Conservation (phyloP, 2,888 invertebrate species). For the Danaus chrysippus region DNA sequence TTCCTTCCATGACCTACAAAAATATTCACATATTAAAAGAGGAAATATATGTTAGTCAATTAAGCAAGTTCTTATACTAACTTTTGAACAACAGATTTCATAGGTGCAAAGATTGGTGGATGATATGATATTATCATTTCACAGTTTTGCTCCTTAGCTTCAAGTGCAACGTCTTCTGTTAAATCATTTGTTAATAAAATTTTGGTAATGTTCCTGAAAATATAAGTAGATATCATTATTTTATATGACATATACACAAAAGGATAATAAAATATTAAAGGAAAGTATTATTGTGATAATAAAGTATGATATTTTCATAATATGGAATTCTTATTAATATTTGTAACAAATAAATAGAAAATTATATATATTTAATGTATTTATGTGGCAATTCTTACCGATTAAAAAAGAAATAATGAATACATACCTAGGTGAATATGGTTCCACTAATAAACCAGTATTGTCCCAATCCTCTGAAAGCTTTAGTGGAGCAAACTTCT, state of each 20-base stretch:
- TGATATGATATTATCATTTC: constrained; percentile 95
- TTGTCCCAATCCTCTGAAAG: constrained; percentile 96
- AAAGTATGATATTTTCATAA: no score
- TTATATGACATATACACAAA: neutral
- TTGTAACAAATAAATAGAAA: no score
- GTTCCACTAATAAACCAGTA: constrained; percentile 94
- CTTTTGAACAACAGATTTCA: constrained; percentile 90
- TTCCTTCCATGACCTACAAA: constrained; percentile 86
- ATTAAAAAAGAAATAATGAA: constrained; percentile 5
- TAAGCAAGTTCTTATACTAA: constrained; percentile 45
- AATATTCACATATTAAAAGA: neutral
- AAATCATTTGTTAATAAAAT: constrained; percentile 95
- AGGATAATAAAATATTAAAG: no score
- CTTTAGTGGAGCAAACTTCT: constrained; percentile 83
- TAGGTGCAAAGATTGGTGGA: constrained; percentile 93
- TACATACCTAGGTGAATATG: constrained; percentile 75
- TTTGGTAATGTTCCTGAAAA: constrained; percentile 75
- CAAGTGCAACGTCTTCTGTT: constrained; percentile 91
- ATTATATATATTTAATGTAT: no score
- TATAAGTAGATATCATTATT: neutral
- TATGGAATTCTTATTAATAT: no score
- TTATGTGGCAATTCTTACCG: neutral
- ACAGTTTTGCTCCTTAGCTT: constrained; percentile 83
- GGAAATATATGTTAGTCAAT: neutral
- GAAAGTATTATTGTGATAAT: no score